Conservation (phyloP, 92 coral and sea anemone genomes). For the Heliopora coerulea region DNA sequence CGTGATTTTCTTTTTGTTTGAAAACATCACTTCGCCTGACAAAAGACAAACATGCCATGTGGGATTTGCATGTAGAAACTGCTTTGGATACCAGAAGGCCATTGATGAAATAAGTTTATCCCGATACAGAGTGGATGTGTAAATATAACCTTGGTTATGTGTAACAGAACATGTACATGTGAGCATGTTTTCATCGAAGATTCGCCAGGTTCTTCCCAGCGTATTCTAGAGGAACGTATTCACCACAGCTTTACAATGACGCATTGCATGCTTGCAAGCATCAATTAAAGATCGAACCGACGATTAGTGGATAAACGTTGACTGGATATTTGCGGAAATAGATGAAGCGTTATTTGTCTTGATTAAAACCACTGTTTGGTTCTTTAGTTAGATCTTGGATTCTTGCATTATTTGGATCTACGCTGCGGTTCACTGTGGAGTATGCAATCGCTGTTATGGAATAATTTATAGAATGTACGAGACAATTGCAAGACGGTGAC, state of each 20-base stretch:
- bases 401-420: too few species aligned
- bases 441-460: too few species aligned
- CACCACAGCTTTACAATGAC: neutral
- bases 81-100: neutral
- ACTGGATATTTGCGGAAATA: neutral
- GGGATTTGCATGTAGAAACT: neutral
- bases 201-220: neutral
- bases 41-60: neutral
- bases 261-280: neutral
- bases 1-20: slow-evolving; percentile 13
- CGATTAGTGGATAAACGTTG: neutral
- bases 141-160: slow-evolving; percentile 30
- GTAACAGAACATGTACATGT: slow-evolving; percentile 21
- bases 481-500: too few species aligned
- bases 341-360: neutral
- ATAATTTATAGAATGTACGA: too few species aligned
- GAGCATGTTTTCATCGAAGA: neutral
- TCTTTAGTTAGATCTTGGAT: neutral
- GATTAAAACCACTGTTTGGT: neutral
- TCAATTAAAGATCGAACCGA: neutral
- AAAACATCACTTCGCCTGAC: neutral
- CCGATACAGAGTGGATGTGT: slow-evolving; percentile 13
- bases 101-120: neutral
- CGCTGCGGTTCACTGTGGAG: too few species aligned
- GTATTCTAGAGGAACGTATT: neutral